These are phyloP conservation scores for Drosophila equinoxialis DNA, from an alignment of 1,140 invertebrate genomes.

Conservation along the genomic window DNA sequence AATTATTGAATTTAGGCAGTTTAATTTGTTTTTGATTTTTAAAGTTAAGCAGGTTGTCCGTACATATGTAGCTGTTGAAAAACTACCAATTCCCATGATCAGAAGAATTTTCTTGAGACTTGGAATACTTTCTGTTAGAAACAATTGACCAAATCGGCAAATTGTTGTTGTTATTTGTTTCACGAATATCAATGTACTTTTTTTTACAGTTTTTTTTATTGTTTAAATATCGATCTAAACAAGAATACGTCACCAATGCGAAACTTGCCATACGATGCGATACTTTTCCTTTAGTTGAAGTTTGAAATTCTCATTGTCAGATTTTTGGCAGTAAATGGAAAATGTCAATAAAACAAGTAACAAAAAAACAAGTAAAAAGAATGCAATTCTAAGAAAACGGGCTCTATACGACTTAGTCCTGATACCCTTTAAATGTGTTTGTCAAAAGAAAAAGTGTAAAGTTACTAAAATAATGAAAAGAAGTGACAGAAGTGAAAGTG, in stretches of 20 bases:
- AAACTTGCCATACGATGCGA: background rate
- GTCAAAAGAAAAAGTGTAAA: no score
- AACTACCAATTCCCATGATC: no score
- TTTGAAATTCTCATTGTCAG: slow-evolving; percentile 30
- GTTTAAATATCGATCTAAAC: background rate
- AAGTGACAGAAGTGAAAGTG: no score
- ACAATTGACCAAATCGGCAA: background rate
- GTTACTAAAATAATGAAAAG: no score
- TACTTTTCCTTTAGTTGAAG: slow-evolving; percentile 18
- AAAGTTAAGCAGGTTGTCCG: no score
- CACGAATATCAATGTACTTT: slow-evolving; percentile 23
- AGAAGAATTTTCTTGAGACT: no score
- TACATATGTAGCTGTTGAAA: no score
- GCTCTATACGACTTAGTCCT: background rate
- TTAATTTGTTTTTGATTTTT: no score
- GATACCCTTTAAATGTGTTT: background rate
- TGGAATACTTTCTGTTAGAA: background rate
- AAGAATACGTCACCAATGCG: background rate
- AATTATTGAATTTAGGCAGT: no score
- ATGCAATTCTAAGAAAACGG: no score
- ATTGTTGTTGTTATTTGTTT: background rate
- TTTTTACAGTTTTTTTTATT: slow-evolving; percentile 13
- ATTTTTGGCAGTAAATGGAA: slow-evolving; percentile 60
- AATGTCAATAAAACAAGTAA: slow-evolving; percentile 60
- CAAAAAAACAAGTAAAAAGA: slow-evolving; percentile 8